Evolutionary conservation across 2,797 vertebrate species (phyloP).

Genomic region (Dendrocincla fuliginosa): DNA sequence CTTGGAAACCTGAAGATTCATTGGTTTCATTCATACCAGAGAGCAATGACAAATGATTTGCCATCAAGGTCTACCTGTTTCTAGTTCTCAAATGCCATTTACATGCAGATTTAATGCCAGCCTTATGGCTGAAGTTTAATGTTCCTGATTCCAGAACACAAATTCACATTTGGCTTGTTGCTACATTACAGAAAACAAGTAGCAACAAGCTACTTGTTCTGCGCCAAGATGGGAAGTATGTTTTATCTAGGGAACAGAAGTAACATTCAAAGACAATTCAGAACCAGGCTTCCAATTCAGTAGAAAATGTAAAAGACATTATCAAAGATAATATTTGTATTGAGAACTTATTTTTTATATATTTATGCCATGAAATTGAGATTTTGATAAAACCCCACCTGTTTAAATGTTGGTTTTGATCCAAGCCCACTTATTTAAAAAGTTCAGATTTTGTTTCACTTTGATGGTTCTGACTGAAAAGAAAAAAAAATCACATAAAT

Average conservation of each 20-base stretch:
- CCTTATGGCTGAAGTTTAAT: background rate
- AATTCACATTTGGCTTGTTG: background rate
- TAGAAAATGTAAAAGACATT: background rate
- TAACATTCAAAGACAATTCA: background rate
- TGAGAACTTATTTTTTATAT: background rate
- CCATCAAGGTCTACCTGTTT: background rate
- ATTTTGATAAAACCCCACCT: background rate
- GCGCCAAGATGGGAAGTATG: background rate
- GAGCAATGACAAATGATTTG: conserved; percentile 27
- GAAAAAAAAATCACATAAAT: background rate
- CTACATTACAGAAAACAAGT: background rate
- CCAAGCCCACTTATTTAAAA: background rate
- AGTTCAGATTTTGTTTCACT: background rate
- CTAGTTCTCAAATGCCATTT: background rate
- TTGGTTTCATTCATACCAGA: conserved; percentile 40
- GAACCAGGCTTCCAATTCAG: background rate
- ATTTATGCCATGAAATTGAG: background rate
- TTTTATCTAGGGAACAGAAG: background rate
- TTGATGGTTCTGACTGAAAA: background rate
- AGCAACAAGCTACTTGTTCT: background rate
- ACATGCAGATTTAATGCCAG: background rate
- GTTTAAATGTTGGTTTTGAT: background rate
- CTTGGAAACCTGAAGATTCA: conserved; percentile 46
- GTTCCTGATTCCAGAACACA: background rate
- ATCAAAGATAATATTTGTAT: background rate